Conservation (phyloP, 1,140 invertebrate species). For the Protaetia brevitarsis region DNA sequence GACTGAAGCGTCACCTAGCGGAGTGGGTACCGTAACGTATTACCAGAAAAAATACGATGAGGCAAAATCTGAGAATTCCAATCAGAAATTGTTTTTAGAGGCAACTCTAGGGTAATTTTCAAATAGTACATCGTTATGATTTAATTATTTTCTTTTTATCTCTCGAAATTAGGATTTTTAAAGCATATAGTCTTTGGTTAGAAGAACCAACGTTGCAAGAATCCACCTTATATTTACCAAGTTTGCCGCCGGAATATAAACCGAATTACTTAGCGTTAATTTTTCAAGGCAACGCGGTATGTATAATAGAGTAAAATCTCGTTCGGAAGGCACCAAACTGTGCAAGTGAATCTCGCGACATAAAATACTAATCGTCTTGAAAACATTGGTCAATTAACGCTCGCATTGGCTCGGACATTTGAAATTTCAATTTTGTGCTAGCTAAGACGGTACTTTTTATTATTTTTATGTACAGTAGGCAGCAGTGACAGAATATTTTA, state of each 20-base stretch:
- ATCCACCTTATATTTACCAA: constrained; percentile 64
- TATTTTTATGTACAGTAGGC: too few relatives aligned
- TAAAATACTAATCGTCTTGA: too few relatives aligned
- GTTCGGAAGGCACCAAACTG: too few relatives aligned
- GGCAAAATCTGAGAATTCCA: constrained; percentile 39
- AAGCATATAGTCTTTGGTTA: constrained; percentile 71
- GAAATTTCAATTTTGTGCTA: too few relatives aligned
- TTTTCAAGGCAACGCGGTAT: constrained; percentile 46
- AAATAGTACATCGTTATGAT: neutral
- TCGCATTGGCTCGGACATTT: too few relatives aligned
- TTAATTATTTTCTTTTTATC: constrained; percentile 26
- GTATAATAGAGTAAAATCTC: neutral
- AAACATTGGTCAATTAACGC: too few relatives aligned
- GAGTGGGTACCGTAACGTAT: constrained; percentile 62
- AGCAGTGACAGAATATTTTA: too few relatives aligned
- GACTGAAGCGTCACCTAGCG: constrained; percentile 67
- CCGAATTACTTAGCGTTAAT: constrained; percentile 53
- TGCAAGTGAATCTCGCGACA: too few relatives aligned
- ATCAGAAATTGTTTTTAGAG: constrained; percentile 40
- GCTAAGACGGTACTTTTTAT: too few relatives aligned
- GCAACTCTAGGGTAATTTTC: constrained; percentile 26
- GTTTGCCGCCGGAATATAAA: constrained; percentile 70
- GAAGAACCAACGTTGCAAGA: constrained; percentile 74
- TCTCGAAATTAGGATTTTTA: constrained; percentile 53
- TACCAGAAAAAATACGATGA: constrained; percentile 53